Evolutionary conservation across 1,140 invertebrate genomes (phyloP), one percentile per base, ranked within the genome.

Genomic region (Mercenaria mercenaria): DNA sequence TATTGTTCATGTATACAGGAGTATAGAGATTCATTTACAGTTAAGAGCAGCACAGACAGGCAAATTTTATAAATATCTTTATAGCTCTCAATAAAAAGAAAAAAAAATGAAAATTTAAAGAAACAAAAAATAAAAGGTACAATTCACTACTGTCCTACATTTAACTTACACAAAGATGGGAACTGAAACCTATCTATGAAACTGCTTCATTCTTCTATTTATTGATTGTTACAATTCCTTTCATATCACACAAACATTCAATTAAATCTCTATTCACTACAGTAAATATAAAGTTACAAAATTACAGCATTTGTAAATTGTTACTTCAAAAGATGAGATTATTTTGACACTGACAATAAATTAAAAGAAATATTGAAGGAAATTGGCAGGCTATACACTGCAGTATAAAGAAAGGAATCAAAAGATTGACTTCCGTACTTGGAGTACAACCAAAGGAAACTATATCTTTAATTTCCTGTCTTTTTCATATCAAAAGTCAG

Each of bases 321-420:
- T 39, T 39, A 15, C 23, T 41, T 72, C 6, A 34, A 29, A 10
- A 67, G 61, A 10, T 37, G 29, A 64, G n/a, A 64, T 29, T 20
- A 72, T 72, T 72, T 72, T 72, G 67, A 72, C 67, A 72, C 2
- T 41, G 67, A 41, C 67, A 72, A 39, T 72, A 72, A 72, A 72
- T 72, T 39, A 39, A 72, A 72, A 23, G 37, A 72, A 72, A 37
- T 1, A 39, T 2, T 41, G 67, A 72, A 41, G 67, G 67, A 23
- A 37, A 39, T 72, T 64, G 59, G 59, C 26, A 29, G 26, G 59
- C 26, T 64, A 3, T 64, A 29, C n/a, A 26, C n/a, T 0, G 26
- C 1, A 10, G 23, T 26, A n/a, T 72, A 37, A 72, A 72, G 32
- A 72, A 37, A 72, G 37, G 34, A 72, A 72, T 72, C 6, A 72